Base-by-base conservation (phyloP, 2,888 invertebrate species). In the Heteromyza rotundicornis region DNA sequence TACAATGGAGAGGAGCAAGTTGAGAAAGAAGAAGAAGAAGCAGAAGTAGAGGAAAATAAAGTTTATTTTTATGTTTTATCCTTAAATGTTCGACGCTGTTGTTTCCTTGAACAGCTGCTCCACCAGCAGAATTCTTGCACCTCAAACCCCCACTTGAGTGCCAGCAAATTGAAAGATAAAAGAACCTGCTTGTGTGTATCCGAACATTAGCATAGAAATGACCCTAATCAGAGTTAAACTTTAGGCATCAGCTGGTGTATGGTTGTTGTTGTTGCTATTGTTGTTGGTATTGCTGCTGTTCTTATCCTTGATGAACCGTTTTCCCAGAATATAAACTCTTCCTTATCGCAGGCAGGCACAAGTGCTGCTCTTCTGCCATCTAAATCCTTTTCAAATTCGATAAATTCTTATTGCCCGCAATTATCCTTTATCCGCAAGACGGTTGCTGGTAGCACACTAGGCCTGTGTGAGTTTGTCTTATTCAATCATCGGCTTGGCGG, bases 61-160 rank as follows among this genome's bases (percentile, higher is more conserved):
- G 40, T 40, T 40, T 40, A 40, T 40, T 40, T 40, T 40, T 40
- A 40, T 40, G 40, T 40, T n/a, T n/a, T 40, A n/a, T 40, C 40
- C 40, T n/a, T 40, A 27, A 27, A n/a, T 14, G 40, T n/a, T 3
- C 40, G 40, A n/a, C 2, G 40, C 10, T 27, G 3, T 3, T 7
- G 8, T n/a, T 40, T n/a, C 40, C 40, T 40, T 40, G 3, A 40
- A 3, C 40, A 40, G 40, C 40, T 40, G 14, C 40, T n/a, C 40
- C 10, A 14, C 32, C 32, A 5, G n/a, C 40, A n/a, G n/a, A 40
- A 40, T n/a, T 40, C 40, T n/a, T n/a, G n/a, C n/a, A n/a, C n/a
- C n/a, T n/a, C n/a, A n/a, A n/a, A n/a, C n/a, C n/a, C n/a, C n/a
- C n/a, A n/a, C 40, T 40, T n/a, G 10, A 27, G 10, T 40, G 40